Base-by-base conservation (phyloP, 2,888 invertebrate genomes). In the Nymphalis polychloros region DNA sequence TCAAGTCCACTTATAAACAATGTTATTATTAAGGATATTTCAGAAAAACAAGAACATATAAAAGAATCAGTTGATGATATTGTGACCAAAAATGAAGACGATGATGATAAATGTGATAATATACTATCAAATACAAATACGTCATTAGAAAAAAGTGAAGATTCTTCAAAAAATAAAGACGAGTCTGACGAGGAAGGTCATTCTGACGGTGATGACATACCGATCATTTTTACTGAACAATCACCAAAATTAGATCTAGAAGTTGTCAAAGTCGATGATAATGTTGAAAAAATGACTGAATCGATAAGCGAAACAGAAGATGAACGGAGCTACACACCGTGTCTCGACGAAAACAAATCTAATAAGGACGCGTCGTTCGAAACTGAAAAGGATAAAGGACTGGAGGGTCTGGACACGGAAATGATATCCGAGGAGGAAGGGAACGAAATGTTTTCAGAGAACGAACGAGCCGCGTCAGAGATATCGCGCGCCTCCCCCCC, bases 381-480 rank as follows among this genome's bases (percentile, higher is more conserved):
- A 66, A 79, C 81, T 1, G 88, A 86, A 47, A 86, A 85, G 68
- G 89, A 85, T n/a, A 86, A 83, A 53, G 93, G 90, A 1, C 83
- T 94, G 66, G 93, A 91, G 75, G 95, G 94, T 2, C 93, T 96
- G 73, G 96, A 95, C 77, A 96, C 96, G 0, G 96, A 96, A 86
- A 90, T 96, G 83, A 96, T 96, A 75, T 96, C 96, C 0, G 95
- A 95, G 79, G 96, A 96, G 72, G 95, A 95, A 78, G 94, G 94
- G 57, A 93, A 94, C 72, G 94, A 94, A 73, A 93, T 95, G 84
- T 95, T 95, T 81, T 94, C 94, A 64, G 95, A 94, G 78, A 87
- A 90, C 84, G 84, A 93, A 85, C 79, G 89, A 53, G 87, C 87
- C 73, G 90, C 81, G 79, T 92, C 87, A 76, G 89, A 92, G 72